phyloP scores from a whole-genome alignment of 2,797 vertebrate genomes.

The Pipistrellus kuhlii region DNA sequence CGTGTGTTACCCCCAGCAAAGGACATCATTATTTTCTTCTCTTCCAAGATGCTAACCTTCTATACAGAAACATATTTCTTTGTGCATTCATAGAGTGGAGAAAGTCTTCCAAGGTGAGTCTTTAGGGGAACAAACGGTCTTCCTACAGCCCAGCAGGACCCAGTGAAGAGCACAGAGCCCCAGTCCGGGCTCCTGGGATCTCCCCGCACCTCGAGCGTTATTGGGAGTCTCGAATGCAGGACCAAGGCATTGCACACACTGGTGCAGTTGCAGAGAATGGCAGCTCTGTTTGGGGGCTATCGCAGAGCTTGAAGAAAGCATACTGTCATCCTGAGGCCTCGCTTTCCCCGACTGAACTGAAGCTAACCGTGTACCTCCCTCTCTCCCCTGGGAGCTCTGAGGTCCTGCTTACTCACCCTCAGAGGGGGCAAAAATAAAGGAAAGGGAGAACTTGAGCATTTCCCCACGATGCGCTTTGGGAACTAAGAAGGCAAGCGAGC shows the following conservation, averaged over 20 bases:
- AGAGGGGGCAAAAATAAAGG: background rate
- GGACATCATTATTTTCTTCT: background rate
- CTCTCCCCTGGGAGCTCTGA: background rate
- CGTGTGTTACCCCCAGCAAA: background rate
- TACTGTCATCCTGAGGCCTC: background rate
- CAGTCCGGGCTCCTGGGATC: background rate
- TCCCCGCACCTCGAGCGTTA: background rate
- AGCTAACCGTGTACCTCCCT: background rate
- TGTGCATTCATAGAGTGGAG: background rate
- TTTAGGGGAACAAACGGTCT: background rate
- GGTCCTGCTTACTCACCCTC: background rate
- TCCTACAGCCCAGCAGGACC: background rate
- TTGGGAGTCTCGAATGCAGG: background rate
- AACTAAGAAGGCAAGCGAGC: slow-evolving; percentile 15
- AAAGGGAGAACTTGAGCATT: slow-evolving; percentile 41
- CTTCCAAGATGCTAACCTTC: background rate
- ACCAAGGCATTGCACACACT: background rate
- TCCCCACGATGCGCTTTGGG: background rate
- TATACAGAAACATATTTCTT: background rate
- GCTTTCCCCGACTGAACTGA: background rate
- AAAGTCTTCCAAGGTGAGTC: background rate
- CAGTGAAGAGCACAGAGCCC: background rate
- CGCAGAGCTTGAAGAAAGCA: background rate
- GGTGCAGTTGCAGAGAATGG: background rate
- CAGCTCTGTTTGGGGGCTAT: background rate